Evolutionary conservation across 2,888 invertebrate genomes (phyloP), one percentile per base, ranked within the genome.

Genomic region (Temnothorax ravouxi): DNA sequence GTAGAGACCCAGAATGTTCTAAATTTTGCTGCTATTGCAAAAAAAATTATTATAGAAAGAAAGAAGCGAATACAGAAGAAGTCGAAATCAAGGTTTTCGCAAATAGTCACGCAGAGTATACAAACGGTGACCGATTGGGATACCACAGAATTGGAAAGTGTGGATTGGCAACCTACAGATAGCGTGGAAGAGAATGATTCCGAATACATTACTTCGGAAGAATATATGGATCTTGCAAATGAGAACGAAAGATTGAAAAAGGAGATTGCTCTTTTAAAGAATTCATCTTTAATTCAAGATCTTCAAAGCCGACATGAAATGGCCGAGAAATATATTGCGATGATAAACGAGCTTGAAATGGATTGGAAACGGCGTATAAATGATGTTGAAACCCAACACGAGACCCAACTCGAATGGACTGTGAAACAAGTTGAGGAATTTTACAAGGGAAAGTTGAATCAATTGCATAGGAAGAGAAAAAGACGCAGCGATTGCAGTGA

Each of bases 1-100:
- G 97, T 98, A 88, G 99, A 99, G 94, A 98, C 98, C 0, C 95
- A 97, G 13, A 98, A 98, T 93, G 98, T 98, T 0, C 95, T 99
- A 1, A 97, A 97, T 90, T 97, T 99, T 92, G 97, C 98, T 1
- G 98, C 98, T 0, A 97, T 99, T 50, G 97, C 97, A 0, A 96
- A 96, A 92, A 96, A 97, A 89, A 97, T 97, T 50, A 87, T 94
- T 6, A 87, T 94, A 29, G 94, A 95, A 71, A 91, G 87, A 21
- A 92, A 90, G 50, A 86, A 71, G 79, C 88, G 54, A 62, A 44
- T 13, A 38, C 82, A 87, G 1, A 91, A 88, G 62, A 89, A 88
- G 56, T 87, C 88, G 0, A 91, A 88, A 15, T 91, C 94, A 1
- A 90, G 94, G 79, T 95, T 95, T 75, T 94, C 95, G 0, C 91